These are phyloP conservation scores for Coleophora deauratella DNA, from an alignment of 2,888 invertebrate species.

Conservation along the genomic window DNA sequence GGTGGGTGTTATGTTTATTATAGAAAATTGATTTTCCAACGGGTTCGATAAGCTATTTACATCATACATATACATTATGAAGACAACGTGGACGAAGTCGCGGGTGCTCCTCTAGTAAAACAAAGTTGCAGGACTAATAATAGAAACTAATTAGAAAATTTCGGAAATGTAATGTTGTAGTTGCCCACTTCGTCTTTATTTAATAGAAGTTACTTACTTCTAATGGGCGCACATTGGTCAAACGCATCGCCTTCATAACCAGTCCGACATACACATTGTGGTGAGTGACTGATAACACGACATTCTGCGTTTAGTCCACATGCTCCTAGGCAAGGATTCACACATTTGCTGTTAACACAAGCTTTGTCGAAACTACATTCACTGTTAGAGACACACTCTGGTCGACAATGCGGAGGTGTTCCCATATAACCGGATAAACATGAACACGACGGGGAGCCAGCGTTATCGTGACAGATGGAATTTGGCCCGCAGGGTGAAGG, in stretches of 20 bases:
- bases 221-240: slow-evolving; percentile 72
- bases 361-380: slow-evolving; percentile 85
- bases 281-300: slow-evolving; percentile 87
- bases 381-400: slow-evolving; percentile 87
- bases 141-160: no score
- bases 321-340: slow-evolving; percentile 86
- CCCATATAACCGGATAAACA: slow-evolving; percentile 82
- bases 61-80: no score
- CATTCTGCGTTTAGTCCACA: slow-evolving; percentile 86
- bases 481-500: slow-evolving; percentile 88
- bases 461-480: slow-evolving; percentile 76
- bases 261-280: slow-evolving; percentile 84
- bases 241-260: slow-evolving; percentile 86
- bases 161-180: no score
- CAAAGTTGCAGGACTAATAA: no score
- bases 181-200: no score
- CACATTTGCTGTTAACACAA: slow-evolving; percentile 85
- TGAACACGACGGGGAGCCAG: slow-evolving; percentile 78
- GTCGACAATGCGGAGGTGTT: slow-evolving; percentile 83
- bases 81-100: no score
- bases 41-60: no score
- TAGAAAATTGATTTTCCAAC: no score
- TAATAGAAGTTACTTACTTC: slow-evolving; percentile 36
- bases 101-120: no score
- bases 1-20: no score